Percentiles rank a stretch among this genome's conserved stretches.
phyloP scores from a whole-genome alignment of 1,140 invertebrate genomes.

The Temnothorax longispinosus region DNA sequence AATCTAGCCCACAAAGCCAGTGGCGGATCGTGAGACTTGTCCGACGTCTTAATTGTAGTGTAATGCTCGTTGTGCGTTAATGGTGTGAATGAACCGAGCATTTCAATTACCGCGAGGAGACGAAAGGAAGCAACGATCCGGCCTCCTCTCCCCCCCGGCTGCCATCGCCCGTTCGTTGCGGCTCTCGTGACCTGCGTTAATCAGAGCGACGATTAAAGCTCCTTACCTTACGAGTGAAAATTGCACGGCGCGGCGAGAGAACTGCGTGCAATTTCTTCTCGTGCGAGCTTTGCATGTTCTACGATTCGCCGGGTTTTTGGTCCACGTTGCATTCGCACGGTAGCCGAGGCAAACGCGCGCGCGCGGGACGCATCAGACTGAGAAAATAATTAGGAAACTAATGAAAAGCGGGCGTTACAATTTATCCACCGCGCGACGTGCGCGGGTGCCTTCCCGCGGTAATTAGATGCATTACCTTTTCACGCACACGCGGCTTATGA shows the following conservation, averaged over 20 bases:
- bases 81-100: constrained; percentile 75
- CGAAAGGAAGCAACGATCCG: constrained; percentile 72
- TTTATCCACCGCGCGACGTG: constrained; percentile 32
- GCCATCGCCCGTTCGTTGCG: constrained; percentile 1
- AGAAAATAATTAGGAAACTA: constrained; percentile 52
- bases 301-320: constrained; percentile 47
- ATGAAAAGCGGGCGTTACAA: constrained; percentile 50
- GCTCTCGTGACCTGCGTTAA: constrained; percentile 60
- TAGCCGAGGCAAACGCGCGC: neutral
- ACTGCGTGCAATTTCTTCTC: neutral
- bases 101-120: constrained; percentile 74
- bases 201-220: constrained; percentile 44
- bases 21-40: constrained; percentile 74
- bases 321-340: constrained; percentile 37
- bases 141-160: neutral
- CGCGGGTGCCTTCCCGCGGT: constrained; percentile 36
- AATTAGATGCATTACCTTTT: constrained; percentile 48
- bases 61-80: constrained; percentile 76
- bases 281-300: constrained; percentile 25
- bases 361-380: constrained; percentile 19
- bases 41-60: constrained; percentile 77
- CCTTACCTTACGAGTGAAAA: constrained; percentile 17
- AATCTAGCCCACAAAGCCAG: constrained; percentile 73
- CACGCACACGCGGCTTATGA: constrained; percentile 21
- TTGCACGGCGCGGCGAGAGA: constrained; percentile 3